Conservation (phyloP, 2,797 vertebrate genomes). For the Amphiprion clarkii region DNA sequence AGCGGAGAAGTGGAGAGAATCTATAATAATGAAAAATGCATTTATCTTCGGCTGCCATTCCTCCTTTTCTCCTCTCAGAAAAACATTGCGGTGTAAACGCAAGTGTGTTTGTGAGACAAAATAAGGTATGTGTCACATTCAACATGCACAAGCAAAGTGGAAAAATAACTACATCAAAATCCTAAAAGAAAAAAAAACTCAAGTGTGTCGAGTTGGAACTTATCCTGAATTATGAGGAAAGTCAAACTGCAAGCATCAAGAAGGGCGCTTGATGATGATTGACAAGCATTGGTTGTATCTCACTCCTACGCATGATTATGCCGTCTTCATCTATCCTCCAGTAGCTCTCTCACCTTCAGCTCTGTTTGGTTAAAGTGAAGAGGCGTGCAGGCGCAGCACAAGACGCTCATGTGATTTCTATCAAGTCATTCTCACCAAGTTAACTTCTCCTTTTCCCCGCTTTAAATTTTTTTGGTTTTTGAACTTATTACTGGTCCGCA, state of each 20-base stretch:
- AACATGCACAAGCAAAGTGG: conserved; percentile 61
- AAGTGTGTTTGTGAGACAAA: conserved; percentile 69
- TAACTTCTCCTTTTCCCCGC: conserved; percentile 59
- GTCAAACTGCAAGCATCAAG: conserved; percentile 69
- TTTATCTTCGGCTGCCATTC: conserved; percentile 79
- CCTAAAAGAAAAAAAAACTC: conserved; percentile 32
- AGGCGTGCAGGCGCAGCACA: conserved; percentile 71
- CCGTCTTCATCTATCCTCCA: conserved; percentile 72
- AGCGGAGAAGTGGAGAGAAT: conserved; percentile 84
- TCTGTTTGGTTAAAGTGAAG: conserved; percentile 78
- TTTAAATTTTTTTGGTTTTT: conserved; percentile 68
- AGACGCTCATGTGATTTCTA: conserved; percentile 63
- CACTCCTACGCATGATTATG: conserved; percentile 76
- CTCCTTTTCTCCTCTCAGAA: conserved; percentile 59
- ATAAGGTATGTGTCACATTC: conserved; percentile 71
- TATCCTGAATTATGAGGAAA: conserved; percentile 67
- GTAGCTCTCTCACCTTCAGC: conserved; percentile 78
- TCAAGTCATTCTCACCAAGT: conserved; percentile 66
- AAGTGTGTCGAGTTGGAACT: conserved; percentile 59
- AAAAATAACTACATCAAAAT: conserved; percentile 63
- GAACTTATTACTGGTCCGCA: conserved; percentile 71
- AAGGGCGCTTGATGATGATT: conserved; percentile 77
- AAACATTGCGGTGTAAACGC: conserved; percentile 54
- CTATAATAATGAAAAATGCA: conserved; percentile 86
- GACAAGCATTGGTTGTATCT: conserved; percentile 74